Evolutionary conservation across 2,888 invertebrate genomes (phyloP).

Genomic region (Opisthograptis luteolata): DNA sequence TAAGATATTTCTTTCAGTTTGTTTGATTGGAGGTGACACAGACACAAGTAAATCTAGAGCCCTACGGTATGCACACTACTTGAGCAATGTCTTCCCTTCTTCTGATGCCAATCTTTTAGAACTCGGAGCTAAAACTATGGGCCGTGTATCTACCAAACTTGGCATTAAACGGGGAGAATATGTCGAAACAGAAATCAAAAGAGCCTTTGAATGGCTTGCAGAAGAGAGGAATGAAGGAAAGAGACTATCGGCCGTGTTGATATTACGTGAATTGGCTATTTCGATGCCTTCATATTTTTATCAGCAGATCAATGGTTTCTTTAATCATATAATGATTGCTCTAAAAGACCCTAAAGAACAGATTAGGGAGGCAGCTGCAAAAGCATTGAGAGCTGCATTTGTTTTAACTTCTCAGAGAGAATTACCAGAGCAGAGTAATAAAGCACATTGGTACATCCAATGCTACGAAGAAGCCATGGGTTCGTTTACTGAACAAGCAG

Average conservation of each 20-base stretch:
- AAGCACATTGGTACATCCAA: slow-evolving; percentile 95
- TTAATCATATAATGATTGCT: slow-evolving; percentile 95
- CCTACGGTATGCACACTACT: slow-evolving; percentile 95
- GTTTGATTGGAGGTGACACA: slow-evolving; percentile 95
- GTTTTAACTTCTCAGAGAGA: slow-evolving; percentile 98
- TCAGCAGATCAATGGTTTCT: slow-evolving; percentile 95
- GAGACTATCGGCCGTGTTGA: slow-evolving; percentile 95
- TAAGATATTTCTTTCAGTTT: slow-evolving; percentile 88
- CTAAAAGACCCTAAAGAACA: slow-evolving; percentile 95
- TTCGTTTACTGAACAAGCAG: slow-evolving; percentile 87
- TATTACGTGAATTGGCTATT: slow-evolving; percentile 95
- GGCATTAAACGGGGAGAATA: slow-evolving; percentile 97
- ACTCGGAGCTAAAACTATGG: slow-evolving; percentile 97
- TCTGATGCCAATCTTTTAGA: slow-evolving; percentile 96
- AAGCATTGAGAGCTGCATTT: slow-evolving; percentile 96
- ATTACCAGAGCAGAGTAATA: slow-evolving; percentile 93
- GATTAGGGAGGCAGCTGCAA: slow-evolving; percentile 96
- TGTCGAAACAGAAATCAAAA: slow-evolving; percentile 97
- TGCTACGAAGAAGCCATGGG: slow-evolving; percentile 95
- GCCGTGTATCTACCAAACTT: slow-evolving; percentile 93
- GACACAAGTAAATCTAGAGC: slow-evolving; percentile 95
- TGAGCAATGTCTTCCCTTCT: slow-evolving; percentile 94
- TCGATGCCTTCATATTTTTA: slow-evolving; percentile 99
- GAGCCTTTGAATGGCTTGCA: slow-evolving; percentile 96
- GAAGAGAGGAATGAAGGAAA: slow-evolving; percentile 96